Evolutionary conservation across 2,797 vertebrate genomes (phyloP).

Genomic region (Etheostoma nigrum): DNA sequence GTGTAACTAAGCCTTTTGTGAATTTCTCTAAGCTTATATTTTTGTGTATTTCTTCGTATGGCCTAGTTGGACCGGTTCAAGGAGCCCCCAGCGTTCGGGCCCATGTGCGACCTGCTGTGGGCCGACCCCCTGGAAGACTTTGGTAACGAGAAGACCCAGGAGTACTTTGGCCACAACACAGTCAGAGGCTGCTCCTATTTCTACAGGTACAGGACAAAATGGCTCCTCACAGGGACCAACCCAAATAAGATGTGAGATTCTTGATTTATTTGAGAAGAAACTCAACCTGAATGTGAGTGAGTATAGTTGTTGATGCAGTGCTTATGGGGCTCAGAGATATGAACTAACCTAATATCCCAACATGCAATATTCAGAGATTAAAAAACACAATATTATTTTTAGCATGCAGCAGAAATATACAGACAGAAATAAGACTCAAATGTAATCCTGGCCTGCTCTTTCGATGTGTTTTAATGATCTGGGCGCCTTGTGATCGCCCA

Average conservation of each 20-base stretch:
- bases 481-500: not conserved
- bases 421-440: conserved; percentile 12
- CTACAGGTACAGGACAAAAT: conserved; percentile 81
- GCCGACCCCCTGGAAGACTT: conserved; percentile 89
- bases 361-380: conserved; percentile 33
- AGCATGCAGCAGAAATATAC: conserved; percentile 9
- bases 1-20: conserved; percentile 2
- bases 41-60: conserved; percentile 38
- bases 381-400: conserved; percentile 25
- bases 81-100: conserved; percentile 87
- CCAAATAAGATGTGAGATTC: conserved; percentile 23
- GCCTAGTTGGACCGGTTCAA: conserved; percentile 88
- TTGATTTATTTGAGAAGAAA: conserved; percentile 23
- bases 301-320: not conserved
- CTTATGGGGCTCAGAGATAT: conserved; percentile 26
- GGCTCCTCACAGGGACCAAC: not conserved
- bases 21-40: conserved; percentile 27
- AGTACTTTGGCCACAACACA: conserved; percentile 88
- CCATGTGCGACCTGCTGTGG: conserved; percentile 89
- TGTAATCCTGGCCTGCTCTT: not conserved
- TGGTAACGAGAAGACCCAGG: conserved; percentile 88
- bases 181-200: conserved; percentile 89
- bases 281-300: conserved; percentile 14
- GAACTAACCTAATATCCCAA: conserved; percentile 27
- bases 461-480: conserved; percentile 37